Conservation (phyloP, 2,113 vertebrate species). For the Tursiops truncatus region DNA sequence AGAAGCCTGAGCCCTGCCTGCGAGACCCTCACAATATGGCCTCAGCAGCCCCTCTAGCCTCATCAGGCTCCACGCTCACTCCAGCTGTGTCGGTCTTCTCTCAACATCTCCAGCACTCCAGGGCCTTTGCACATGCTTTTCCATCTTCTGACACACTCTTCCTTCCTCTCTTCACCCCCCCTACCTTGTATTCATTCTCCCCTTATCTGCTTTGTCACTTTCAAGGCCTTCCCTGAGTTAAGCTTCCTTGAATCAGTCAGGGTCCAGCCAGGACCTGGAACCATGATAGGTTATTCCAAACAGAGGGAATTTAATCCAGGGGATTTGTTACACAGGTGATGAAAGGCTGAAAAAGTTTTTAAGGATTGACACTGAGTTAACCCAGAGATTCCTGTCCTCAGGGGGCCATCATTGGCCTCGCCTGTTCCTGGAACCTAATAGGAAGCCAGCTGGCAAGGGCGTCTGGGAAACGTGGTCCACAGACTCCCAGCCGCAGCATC, state of each 20-base stretch:
- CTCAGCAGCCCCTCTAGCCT: background rate
- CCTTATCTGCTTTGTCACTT: background rate
- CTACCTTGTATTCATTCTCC: background rate
- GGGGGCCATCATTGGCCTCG: background rate
- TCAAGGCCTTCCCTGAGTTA: background rate
- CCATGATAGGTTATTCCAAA: background rate
- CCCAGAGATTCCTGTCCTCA: background rate
- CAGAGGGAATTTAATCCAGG: background rate
- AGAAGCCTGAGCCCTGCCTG: accelerated
- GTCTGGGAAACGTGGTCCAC: background rate
- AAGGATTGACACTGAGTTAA: background rate
- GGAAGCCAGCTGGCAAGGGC: background rate
- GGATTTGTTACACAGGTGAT: background rate
- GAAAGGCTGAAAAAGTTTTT: background rate
- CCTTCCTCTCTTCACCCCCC: background rate
- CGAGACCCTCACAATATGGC: too few relatives aligned
- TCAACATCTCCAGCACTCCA: accelerated
- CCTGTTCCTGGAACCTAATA: background rate
- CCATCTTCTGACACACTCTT: background rate
- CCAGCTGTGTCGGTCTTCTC: background rate
- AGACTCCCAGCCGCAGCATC: background rate
- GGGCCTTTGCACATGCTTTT: background rate
- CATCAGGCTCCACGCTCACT: accelerated
- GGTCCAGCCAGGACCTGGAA: background rate
- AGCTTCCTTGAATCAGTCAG: background rate